Evolutionary conservation across 1,140 invertebrate genomes (phyloP).

Genomic region (Samia ricini): DNA sequence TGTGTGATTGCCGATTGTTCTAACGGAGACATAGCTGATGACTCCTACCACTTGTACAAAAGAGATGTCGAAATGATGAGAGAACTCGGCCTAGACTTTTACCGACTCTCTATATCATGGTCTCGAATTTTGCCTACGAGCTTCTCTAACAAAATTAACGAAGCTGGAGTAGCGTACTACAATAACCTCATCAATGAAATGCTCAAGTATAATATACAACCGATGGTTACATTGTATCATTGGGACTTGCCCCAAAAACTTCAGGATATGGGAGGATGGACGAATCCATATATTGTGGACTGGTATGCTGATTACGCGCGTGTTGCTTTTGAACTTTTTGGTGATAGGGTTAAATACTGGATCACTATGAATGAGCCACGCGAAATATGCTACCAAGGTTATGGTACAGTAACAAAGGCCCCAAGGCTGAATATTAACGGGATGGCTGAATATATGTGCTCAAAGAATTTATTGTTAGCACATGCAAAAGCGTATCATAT

Average conservation of each 20-base stretch:
- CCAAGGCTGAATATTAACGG: constrained; percentile 71
- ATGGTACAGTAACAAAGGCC: constrained; percentile 73
- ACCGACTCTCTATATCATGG: constrained; percentile 23
- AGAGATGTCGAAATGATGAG: constrained; percentile 22
- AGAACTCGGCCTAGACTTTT: constrained; percentile 20
- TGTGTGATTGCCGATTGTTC: constrained; percentile 11
- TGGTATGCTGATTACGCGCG: constrained; percentile 79
- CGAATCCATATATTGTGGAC: constrained; percentile 78
- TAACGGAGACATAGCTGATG: constrained; percentile 17
- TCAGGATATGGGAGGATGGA: constrained; percentile 80
- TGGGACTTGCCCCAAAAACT: constrained; percentile 81
- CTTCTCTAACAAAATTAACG: constrained; percentile 74
- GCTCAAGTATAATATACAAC: constrained; percentile 70
- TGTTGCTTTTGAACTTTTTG: constrained; percentile 76
- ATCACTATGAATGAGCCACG: constrained; percentile 83
- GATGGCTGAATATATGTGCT: constrained; percentile 75
- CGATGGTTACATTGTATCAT: constrained; percentile 81
- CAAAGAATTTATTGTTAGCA: constrained; percentile 78
- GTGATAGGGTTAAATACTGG: constrained; percentile 79
- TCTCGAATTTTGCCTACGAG: constrained; percentile 34
- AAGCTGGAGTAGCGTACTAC: constrained; percentile 79
- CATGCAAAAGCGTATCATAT: constrained; percentile 80
- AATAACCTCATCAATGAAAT: constrained; percentile 80
- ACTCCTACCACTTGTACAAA: constrained; percentile 21
- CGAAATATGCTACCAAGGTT: constrained; percentile 77